Evolutionary conservation across 2,113 vertebrate genomes (phyloP).

Genomic region (Pygoscelis adeliae): DNA sequence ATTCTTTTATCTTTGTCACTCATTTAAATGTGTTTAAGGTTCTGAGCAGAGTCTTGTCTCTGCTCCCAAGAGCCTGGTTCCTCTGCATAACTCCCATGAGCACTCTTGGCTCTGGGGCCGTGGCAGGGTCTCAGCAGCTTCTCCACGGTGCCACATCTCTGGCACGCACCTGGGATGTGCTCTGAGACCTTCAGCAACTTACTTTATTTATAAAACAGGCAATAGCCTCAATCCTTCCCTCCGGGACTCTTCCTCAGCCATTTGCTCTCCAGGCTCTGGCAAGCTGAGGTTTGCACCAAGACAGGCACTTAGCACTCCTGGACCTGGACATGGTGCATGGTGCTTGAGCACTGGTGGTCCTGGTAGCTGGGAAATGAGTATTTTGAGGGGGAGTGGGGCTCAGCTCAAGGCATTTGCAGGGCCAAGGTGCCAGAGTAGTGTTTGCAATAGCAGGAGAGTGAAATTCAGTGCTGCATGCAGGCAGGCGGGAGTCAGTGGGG

Average conservation of each 20-base stretch:
- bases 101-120: neutral
- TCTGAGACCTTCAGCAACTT: neutral
- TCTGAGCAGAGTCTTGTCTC: neutral
- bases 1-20: slow-evolving; percentile 51
- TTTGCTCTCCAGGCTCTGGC: neutral
- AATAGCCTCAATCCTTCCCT: neutral
- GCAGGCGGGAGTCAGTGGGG: no score
- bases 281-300: neutral
- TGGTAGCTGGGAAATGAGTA: neutral
- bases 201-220: neutral
- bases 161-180: neutral
- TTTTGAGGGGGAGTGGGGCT: neutral
- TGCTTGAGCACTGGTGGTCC: neutral
- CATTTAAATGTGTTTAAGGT: slow-evolving; percentile 20
- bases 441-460: neutral
- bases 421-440: neutral
- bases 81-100: neutral
- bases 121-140: neutral
- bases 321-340: rapidly evolving
- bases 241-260: neutral
- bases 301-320: neutral
- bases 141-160: neutral
- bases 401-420: neutral
- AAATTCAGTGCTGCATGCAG: neutral
- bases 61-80: neutral